A percentile compares a stretch with the other conserved stretches of the same genome.
phyloP scores from a whole-genome alignment of 2,797 vertebrate species.

The Serranus cabrilla region DNA sequence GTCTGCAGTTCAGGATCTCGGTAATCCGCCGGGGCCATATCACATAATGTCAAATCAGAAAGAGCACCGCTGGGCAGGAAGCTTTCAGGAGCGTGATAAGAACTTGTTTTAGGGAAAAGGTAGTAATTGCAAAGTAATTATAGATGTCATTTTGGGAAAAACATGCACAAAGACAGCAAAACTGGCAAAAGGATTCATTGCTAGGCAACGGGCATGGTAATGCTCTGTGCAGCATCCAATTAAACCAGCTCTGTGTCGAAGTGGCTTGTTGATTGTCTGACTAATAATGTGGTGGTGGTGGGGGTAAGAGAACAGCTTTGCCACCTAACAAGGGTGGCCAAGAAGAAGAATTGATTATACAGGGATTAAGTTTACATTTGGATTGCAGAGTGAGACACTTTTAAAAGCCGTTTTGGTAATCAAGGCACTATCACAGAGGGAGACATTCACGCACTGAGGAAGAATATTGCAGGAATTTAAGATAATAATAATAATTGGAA shows the following conservation, averaged over 20 bases:
- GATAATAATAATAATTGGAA: not conserved
- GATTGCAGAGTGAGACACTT: slow-evolving; percentile 44
- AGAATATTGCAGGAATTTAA: slow-evolving; percentile 1
- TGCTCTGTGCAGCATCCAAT: slow-evolving; percentile 78
- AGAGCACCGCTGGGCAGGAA: slow-evolving; percentile 18
- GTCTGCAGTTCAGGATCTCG: slow-evolving; percentile 19
- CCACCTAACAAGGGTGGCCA: slow-evolving; percentile 68
- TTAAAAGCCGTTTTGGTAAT: slow-evolving; percentile 48
- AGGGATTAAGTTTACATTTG: slow-evolving; percentile 67
- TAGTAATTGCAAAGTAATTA: slow-evolving; percentile 73
- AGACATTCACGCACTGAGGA: not conserved
- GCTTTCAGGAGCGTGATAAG: slow-evolving; percentile 37
- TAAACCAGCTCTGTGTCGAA: slow-evolving; percentile 75
- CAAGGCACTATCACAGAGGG: not conserved
- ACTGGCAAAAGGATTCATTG: slow-evolving; percentile 70
- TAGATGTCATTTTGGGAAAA: slow-evolving; percentile 62
- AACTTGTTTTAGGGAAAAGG: slow-evolving; percentile 52
- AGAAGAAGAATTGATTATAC: slow-evolving; percentile 72
- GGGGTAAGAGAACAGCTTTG: slow-evolving; percentile 72
- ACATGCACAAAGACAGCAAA: slow-evolving; percentile 54
- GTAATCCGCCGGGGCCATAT: slow-evolving; percentile 16
- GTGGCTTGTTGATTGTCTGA: slow-evolving; percentile 81
- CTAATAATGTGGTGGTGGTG: slow-evolving; percentile 68
- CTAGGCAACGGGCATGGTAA: slow-evolving; percentile 82
- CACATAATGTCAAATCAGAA: slow-evolving; percentile 35